These are phyloP conservation scores for Drosophila truncata DNA, from an alignment of 1,140 invertebrate species.

Conservation along the genomic window DNA sequence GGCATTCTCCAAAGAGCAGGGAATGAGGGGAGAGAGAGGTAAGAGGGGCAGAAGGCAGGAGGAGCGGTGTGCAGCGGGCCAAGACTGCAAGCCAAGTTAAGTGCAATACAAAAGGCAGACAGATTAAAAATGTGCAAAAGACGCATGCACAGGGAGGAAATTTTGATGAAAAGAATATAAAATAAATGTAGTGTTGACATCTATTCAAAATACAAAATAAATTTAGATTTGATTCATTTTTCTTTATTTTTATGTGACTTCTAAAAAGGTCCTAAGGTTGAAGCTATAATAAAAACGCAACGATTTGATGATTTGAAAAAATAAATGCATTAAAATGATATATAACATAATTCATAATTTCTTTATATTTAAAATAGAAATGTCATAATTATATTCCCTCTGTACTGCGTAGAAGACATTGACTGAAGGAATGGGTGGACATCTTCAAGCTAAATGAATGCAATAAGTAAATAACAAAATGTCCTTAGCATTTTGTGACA, in stretches of 20 bases:
- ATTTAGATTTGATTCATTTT: no score
- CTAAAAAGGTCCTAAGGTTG: no score
- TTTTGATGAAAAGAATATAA: no score
- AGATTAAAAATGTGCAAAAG: constrained; percentile 82
- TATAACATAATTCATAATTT: no score
- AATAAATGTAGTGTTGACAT: neutral
- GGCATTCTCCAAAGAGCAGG: constrained; percentile 23
- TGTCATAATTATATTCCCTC: no score
- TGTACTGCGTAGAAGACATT: constrained; percentile 10
- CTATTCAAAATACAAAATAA: no score
- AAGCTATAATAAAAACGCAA: no score
- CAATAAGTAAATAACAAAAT: constrained; percentile 85
- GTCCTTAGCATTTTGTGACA: constrained; percentile 83
- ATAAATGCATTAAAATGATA: no score
- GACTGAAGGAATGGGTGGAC: constrained; percentile 2
- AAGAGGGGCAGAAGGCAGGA: neutral
- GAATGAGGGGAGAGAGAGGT: neutral
- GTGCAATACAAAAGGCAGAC: constrained; percentile 76
- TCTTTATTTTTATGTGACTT: no score
- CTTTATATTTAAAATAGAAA: neutral
- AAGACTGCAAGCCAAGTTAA: constrained; percentile 74
- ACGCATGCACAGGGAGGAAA: constrained; percentile 25
- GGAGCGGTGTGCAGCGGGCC: constrained; percentile 13
- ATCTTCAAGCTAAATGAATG: constrained; percentile 78
- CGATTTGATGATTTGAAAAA: no score